These are phyloP conservation scores for Anguilla japonica DNA, from an alignment of 2,113 vertebrate genomes.

Conservation along the genomic window DNA sequence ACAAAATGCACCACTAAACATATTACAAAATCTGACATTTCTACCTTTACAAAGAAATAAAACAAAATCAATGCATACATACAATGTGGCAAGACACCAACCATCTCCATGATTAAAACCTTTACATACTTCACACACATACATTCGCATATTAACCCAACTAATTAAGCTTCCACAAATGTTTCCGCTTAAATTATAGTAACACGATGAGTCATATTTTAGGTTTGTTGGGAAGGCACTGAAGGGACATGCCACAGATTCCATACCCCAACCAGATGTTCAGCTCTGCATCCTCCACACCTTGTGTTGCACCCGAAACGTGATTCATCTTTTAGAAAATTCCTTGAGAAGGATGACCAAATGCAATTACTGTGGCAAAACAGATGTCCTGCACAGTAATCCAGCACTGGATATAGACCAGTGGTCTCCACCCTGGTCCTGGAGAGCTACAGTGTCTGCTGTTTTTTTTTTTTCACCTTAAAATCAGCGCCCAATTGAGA, in stretches of 20 bases:
- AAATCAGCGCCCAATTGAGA: too few species aligned
- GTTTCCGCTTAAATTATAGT: not conserved
- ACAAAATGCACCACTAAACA: not conserved
- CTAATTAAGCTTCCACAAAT: not conserved
- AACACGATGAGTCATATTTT: not conserved
- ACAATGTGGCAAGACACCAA: not conserved
- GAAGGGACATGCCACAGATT: not conserved
- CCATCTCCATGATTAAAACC: not conserved
- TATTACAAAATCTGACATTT: not conserved
- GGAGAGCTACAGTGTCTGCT: too few species aligned
- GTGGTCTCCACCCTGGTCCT: too few species aligned
- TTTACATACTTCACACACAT: not conserved
- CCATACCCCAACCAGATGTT: not conserved
- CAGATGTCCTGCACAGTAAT: too few species aligned
- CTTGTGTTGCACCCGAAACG: not conserved
- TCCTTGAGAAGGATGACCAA: too few species aligned
- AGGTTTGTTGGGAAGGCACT: not conserved
- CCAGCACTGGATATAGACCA: too few species aligned
- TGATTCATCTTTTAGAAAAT: too few species aligned
- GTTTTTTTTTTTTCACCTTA: too few species aligned
- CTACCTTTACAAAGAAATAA: not conserved
- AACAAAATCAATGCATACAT: not conserved
- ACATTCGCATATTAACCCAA: not conserved
- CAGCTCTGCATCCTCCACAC: not conserved
- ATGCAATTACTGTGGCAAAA: too few species aligned